These are phyloP conservation scores for Drosophila kikkawai DNA, from an alignment of 1,140 invertebrate species.

Conservation along the genomic window DNA sequence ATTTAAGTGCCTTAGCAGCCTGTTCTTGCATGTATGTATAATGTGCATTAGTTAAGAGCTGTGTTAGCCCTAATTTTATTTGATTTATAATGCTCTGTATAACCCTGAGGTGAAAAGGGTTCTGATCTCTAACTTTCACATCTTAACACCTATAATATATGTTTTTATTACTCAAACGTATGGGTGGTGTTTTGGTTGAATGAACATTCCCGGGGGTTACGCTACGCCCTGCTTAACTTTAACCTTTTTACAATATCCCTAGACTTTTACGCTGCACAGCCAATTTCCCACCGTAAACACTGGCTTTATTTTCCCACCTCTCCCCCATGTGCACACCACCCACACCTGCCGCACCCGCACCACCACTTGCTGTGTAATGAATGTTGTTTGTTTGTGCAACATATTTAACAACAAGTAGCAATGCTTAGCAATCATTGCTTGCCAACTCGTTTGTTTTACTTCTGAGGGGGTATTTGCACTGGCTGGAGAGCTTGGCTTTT, in stretches of 20 bases:
- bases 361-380: conserved; percentile 43
- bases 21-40: neutral
- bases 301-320: conserved; percentile 4
- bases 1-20: conserved; percentile 1
- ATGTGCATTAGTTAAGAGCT: conserved; percentile 4
- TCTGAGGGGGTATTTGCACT: conserved; percentile 28
- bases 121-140: conserved; percentile 1
- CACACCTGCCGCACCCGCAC: neutral
- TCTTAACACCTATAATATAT: conserved; percentile 12
- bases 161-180: neutral
- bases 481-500: conserved; percentile 14
- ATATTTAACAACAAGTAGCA: conserved; percentile 69
- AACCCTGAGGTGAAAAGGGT: neutral
- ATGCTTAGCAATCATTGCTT: conserved; percentile 62
- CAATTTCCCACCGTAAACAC: conserved; percentile 37
- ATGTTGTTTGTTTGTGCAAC: conserved; percentile 58
- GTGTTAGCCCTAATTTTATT: conserved; percentile 10
- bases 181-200: neutral
- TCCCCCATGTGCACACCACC: no score
- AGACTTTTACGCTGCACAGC: conserved; percentile 5
- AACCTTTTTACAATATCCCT: conserved; percentile 14
- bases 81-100: conserved; percentile 6
- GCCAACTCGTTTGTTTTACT: conserved; percentile 44
- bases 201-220: conserved; percentile 1
- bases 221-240: neutral